Conservation (phyloP, 2,888 invertebrate genomes). For the Gymnosoma rotundatum region DNA sequence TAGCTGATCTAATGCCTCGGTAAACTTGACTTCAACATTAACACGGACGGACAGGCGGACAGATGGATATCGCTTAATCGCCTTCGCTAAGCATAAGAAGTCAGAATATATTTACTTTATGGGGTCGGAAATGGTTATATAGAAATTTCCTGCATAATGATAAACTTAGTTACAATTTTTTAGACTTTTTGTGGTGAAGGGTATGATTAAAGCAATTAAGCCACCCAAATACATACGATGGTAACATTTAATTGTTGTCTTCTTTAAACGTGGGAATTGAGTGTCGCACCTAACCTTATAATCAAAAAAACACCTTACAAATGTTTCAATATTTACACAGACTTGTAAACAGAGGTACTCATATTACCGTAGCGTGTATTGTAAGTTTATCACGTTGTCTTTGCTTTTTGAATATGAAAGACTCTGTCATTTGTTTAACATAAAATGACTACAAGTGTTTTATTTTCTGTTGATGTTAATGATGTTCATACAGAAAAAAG, state of each 20-base stretch:
- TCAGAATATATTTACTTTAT: too few species aligned
- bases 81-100: too few species aligned
- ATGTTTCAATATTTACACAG: constrained; percentile 4
- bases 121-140: too few species aligned
- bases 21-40: too few species aligned
- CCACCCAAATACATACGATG: neutral
- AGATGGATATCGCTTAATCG: too few species aligned
- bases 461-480: constrained; percentile 11
- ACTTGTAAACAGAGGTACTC: constrained; percentile 10
- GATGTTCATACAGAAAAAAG: constrained; percentile 10
- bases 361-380: constrained; percentile 2
- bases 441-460: constrained; percentile 10
- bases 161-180: too few species aligned
- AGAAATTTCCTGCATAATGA: too few species aligned
- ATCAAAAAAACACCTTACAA: constrained; percentile 39
- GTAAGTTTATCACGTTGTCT: neutral
- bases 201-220: too few species aligned
- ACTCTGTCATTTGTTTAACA: neutral
- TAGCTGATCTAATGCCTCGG: too few species aligned
- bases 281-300: constrained; percentile 36
- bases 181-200: too few species aligned
- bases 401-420: neutral
- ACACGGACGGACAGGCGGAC: too few species aligned
- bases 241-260: constrained; percentile 1
- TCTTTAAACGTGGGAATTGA: constrained; percentile 59